Conservation (phyloP, 2,113 vertebrate genomes). For the Mormyrus iriodes region DNA sequence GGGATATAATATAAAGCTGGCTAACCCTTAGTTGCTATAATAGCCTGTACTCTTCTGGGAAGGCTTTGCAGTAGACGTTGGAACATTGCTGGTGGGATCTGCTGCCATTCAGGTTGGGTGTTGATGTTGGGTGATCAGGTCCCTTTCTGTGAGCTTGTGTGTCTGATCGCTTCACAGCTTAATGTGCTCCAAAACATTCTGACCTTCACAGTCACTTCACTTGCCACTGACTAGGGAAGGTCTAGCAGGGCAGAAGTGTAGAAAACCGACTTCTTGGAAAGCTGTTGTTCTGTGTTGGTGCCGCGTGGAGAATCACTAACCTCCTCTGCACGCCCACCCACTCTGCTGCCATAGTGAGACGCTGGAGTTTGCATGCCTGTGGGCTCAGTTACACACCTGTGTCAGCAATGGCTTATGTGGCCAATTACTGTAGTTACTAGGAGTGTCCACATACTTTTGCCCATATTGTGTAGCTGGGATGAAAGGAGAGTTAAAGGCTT, state of each 20-base stretch:
- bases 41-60: background rate
- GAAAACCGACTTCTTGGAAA: background rate
- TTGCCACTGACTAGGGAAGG: background rate
- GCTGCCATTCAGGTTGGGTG: background rate
- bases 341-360: background rate
- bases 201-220: background rate
- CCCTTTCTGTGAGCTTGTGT: background rate
- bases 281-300: background rate
- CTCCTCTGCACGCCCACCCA: background rate
- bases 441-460: background rate
- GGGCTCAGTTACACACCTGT: background rate
- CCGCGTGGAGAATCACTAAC: background rate
- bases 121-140: background rate
- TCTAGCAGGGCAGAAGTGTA: background rate
- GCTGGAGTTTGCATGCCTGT: background rate
- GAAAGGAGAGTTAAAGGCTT: background rate
- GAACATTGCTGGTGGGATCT: background rate
- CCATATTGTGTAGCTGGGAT: background rate
- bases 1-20: background rate
- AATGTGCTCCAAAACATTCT: background rate
- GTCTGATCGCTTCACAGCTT: background rate
- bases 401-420: background rate
- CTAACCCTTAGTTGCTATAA: background rate
- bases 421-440: background rate
- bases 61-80: background rate